Conservation (phyloP, 2,797 vertebrate genomes). For the Helostoma temminkii region DNA sequence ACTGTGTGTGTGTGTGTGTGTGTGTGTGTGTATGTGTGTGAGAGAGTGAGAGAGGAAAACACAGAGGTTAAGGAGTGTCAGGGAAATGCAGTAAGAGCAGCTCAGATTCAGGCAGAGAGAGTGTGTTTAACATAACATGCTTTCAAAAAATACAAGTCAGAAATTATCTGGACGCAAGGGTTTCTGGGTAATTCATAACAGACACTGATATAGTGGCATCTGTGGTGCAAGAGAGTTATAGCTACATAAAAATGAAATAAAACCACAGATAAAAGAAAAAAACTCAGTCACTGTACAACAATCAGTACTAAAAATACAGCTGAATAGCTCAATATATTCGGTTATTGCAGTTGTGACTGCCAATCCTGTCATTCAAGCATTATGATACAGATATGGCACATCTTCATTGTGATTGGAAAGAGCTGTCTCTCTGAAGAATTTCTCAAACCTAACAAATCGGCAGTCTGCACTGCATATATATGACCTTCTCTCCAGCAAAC, state of each 20-base stretch:
- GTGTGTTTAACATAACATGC: conserved; percentile 30
- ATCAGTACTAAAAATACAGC: background rate
- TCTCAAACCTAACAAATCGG: background rate
- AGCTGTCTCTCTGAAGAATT: background rate
- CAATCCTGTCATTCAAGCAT: background rate
- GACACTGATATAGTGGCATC: background rate
- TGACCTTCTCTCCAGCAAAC: background rate
- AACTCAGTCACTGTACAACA: background rate
- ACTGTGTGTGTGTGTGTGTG: conserved; percentile 14
- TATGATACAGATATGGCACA: background rate
- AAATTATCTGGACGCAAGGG: background rate
- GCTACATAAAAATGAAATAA: background rate
- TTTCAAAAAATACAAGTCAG: conserved; percentile 10
- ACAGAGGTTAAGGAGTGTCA: conserved; percentile 28
- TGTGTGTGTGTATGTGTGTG: conserved; percentile 26
- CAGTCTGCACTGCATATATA: conserved; percentile 3
- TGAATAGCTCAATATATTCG: background rate
- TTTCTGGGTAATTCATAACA: background rate
- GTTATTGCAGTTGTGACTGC: background rate
- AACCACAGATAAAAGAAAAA: background rate
- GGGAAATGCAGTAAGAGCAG: conserved; percentile 16
- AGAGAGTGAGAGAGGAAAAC: conserved; percentile 8
- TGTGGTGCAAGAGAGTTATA: background rate
- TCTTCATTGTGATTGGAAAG: background rate
- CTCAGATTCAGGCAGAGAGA: background rate